Evolutionary conservation across 2,113 vertebrate species (phyloP).

Genomic region (Gymnarchus niloticus): DNA sequence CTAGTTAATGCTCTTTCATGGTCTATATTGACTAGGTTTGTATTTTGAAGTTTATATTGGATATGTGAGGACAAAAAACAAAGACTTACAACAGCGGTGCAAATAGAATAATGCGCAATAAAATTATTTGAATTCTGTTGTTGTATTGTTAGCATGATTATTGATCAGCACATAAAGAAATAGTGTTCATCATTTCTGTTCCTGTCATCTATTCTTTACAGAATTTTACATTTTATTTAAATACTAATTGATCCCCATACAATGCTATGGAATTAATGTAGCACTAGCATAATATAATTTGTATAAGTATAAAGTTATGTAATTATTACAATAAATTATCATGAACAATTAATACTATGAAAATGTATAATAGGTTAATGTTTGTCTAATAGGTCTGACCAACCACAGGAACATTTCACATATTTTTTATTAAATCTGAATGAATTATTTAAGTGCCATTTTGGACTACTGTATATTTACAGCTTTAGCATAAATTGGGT

Average conservation of each 20-base stretch:
- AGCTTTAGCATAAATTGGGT: neutral
- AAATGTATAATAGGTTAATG: neutral
- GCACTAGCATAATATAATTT: neutral
- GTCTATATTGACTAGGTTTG: no score
- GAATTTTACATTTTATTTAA: neutral
- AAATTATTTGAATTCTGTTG: no score
- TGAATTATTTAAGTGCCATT: neutral
- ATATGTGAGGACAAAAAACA: no score
- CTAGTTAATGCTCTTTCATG: neutral
- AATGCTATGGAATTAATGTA: neutral
- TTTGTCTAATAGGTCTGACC: neutral
- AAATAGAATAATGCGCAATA: no score
- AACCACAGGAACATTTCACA: neutral
- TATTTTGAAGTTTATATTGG: no score
- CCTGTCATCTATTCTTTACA: neutral
- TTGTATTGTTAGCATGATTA: no score
- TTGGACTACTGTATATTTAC: neutral
- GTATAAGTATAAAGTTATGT: neutral
- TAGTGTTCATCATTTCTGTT: neutral
- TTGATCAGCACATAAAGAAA: neutral
- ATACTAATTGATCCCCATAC: neutral
- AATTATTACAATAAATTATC: neutral
- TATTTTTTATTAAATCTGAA: neutral
- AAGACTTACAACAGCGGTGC: no score
- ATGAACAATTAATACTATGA: neutral